These are phyloP conservation scores for Mormyrops attenuatus DNA, from an alignment of 2,797 vertebrate species.

Conservation along the genomic window DNA sequence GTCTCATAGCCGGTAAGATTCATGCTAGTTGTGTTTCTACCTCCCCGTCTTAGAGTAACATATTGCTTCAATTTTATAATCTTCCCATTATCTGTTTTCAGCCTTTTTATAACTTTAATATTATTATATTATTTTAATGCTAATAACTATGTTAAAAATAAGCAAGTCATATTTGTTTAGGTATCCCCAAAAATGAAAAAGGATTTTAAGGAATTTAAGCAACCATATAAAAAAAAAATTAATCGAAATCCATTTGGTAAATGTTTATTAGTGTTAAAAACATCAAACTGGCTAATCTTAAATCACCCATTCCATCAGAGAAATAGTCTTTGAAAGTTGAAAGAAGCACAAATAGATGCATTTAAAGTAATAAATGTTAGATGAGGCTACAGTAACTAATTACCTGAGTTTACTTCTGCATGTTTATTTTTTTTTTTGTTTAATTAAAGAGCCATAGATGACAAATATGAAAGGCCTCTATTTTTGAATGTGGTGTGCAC, in stretches of 20 bases:
- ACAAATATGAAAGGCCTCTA: not conserved
- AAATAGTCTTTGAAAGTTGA: not conserved
- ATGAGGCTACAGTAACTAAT: not conserved
- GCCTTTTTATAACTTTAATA: not conserved
- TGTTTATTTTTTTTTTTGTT: not conserved
- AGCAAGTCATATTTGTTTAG: not conserved
- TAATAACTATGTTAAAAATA: not conserved
- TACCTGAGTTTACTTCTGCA: not conserved
- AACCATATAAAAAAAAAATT: not conserved
- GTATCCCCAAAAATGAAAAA: not conserved
- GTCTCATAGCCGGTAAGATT: not conserved
- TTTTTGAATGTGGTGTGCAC: not conserved
- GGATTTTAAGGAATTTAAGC: not conserved
- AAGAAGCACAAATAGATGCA: not conserved
- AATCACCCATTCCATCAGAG: not conserved
- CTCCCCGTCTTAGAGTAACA: not conserved
- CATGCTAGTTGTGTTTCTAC: not conserved
- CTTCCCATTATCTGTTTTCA: not conserved
- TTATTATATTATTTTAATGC: not conserved
- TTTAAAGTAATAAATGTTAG: not conserved
- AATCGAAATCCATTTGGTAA: not conserved
- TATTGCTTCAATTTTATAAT: not conserved
- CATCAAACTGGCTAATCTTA: not conserved
- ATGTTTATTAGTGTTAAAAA: not conserved
- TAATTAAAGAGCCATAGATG: not conserved